A percentile compares a stretch with the other conserved stretches of the same genome.
Evolutionary conservation across 2,888 invertebrate species (phyloP).

Genomic region (Sinotaia quadrata): DNA sequence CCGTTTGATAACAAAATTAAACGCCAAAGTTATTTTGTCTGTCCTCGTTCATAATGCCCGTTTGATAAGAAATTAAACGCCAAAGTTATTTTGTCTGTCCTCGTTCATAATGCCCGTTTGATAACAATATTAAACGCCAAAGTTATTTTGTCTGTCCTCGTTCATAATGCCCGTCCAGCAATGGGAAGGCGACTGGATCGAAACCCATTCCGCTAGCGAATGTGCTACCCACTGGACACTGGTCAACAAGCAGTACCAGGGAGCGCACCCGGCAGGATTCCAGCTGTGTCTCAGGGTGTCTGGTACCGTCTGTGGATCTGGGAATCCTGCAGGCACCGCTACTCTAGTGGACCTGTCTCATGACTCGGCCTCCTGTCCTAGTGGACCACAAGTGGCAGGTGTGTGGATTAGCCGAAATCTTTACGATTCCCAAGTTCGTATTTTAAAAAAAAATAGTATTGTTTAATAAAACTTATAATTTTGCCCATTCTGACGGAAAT

Average conservation of each 20-base stretch:
- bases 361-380: constrained; percentile 17
- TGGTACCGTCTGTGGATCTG: constrained; percentile 8
- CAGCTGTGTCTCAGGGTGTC: constrained; percentile 17
- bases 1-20: too few relatives aligned
- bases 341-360: constrained; percentile 19
- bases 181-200: constrained; percentile 23
- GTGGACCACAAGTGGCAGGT: constrained; percentile 16
- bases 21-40: neutral
- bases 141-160: neutral
- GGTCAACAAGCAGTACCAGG: constrained; percentile 50
- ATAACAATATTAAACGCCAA: too few relatives aligned
- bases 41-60: neutral
- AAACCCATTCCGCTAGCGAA: constrained; percentile 31
- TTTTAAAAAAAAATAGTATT: too few relatives aligned
- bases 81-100: too few relatives aligned
- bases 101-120: too few relatives aligned
- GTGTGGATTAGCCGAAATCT: too few relatives aligned
- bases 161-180: neutral
- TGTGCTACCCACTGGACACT: constrained; percentile 35
- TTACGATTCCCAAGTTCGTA: too few relatives aligned
- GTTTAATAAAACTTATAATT: too few relatives aligned
- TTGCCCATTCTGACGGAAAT: too few relatives aligned
- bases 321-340: constrained; percentile 16
- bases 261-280: constrained; percentile 42
- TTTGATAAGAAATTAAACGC: too few relatives aligned